Conservation (phyloP, 2,888 invertebrate genomes). For the Mesorhabditis spiculigera region DNA sequence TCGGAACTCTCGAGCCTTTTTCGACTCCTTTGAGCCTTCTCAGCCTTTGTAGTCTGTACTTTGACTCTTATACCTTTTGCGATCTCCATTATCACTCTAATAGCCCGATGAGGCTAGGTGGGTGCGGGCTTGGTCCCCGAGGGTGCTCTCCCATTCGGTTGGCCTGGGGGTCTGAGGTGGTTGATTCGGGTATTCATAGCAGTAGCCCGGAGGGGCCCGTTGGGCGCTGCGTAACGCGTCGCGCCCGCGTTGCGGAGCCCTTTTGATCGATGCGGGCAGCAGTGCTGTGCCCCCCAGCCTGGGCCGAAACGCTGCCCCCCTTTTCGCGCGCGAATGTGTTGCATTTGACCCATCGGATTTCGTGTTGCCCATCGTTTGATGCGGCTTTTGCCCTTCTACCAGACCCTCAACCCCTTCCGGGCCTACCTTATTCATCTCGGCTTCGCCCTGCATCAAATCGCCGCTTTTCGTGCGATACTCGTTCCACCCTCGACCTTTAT, state of each 20-base stretch:
- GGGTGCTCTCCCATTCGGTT: not conserved
- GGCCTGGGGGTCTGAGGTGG: slow-evolving; percentile 3
- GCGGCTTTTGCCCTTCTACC: no score
- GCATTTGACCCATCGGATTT: no score
- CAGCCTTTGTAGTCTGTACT: no score
- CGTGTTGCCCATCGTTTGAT: no score
- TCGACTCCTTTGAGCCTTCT: no score
- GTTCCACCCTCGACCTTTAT: no score
- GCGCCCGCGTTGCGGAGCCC: not conserved
- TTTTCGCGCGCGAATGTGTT: not conserved
- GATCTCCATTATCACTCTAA: no score
- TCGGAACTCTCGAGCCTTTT: no score
- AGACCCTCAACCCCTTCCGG: not conserved
- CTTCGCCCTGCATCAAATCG: not conserved
- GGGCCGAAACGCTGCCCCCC: not conserved
- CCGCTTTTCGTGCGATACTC: no score
- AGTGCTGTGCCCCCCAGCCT: not conserved
- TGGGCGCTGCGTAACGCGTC: not conserved
- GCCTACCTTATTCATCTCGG: not conserved
- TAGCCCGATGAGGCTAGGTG: no score
- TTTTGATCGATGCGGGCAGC: slow-evolving; percentile 1
- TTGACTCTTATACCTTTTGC: no score
- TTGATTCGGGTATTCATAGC: slow-evolving; percentile 6
- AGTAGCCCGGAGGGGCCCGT: not conserved
- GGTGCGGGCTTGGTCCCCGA: no score